These are phyloP conservation scores for Gortyna flavago DNA, from an alignment of 2,888 invertebrate species.

Conservation along the genomic window DNA sequence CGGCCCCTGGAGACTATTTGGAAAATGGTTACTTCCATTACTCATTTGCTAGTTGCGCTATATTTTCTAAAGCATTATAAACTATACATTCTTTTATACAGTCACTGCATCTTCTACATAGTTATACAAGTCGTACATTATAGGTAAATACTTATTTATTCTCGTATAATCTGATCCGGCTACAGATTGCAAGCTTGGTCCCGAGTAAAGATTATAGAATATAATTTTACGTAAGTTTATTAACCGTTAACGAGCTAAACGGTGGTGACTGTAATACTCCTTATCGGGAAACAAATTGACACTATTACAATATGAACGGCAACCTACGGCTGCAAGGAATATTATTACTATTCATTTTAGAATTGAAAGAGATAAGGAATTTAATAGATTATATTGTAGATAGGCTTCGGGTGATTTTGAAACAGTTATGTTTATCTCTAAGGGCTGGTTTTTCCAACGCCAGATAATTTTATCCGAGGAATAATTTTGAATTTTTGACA, in stretches of 20 bases:
- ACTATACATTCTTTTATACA: background rate
- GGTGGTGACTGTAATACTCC: slow-evolving; percentile 25
- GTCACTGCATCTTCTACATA: background rate
- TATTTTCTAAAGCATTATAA: background rate
- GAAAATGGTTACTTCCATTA: background rate
- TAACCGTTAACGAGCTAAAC: slow-evolving; percentile 38
- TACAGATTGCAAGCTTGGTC: slow-evolving; percentile 27
- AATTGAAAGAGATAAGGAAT: slow-evolving; percentile 11
- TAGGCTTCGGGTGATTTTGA: background rate
- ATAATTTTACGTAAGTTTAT: slow-evolving; percentile 46
- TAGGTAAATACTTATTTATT: too few relatives aligned
- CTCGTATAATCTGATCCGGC: slow-evolving; percentile 23
- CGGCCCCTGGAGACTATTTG: background rate
- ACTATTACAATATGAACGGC: slow-evolving; percentile 40
- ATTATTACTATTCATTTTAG: slow-evolving; percentile 24
- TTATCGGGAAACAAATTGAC: slow-evolving; percentile 55
- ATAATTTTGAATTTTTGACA: too few relatives aligned
- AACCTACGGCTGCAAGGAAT: background rate
- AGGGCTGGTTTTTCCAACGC: too few relatives aligned
- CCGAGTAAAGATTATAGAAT: slow-evolving; percentile 21
- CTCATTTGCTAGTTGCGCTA: background rate
- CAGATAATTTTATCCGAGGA: too few relatives aligned
- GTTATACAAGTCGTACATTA: background rate
- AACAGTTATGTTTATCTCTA: background rate
- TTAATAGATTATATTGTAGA: background rate